phyloP scores from a whole-genome alignment of 1,140 invertebrate species.

The Cylas formicarius region DNA sequence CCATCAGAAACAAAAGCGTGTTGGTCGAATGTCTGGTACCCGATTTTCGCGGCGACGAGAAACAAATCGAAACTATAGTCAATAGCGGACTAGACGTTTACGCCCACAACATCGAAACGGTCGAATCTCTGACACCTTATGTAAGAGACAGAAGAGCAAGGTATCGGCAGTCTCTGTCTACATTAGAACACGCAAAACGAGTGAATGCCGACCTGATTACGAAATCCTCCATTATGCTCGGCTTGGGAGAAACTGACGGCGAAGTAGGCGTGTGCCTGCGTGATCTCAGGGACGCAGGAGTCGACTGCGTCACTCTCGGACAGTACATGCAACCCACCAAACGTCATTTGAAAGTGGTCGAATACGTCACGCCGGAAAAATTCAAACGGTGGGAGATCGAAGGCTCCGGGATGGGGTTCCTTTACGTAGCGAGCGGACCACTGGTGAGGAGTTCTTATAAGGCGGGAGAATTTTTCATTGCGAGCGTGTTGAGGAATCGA shows the following conservation, averaged over 20 bases:
- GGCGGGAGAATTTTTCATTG: conserved; percentile 89
- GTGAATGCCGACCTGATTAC: conserved; percentile 79
- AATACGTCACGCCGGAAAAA: conserved; percentile 95
- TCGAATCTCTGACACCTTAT: conserved; percentile 77
- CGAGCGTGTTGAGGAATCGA: conserved; percentile 65
- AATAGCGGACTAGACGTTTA: conserved; percentile 85
- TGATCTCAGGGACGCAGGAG: conserved; percentile 70
- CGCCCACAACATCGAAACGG: conserved; percentile 97
- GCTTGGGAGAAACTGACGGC: conserved; percentile 89
- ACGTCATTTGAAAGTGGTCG: conserved; percentile 84
- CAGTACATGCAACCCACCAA: conserved; percentile 99
- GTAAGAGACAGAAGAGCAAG: conserved; percentile 85
- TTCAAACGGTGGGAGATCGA: conserved; percentile 85
- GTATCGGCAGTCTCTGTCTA: conserved; percentile 77
- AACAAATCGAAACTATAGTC: conserved; percentile 70
- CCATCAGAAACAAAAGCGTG: conserved; percentile 69
- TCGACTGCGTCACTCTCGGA: conserved; percentile 94
- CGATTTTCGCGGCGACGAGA: conserved; percentile 84
- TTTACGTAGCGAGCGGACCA: conserved; percentile 96
- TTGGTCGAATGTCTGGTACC: conserved; percentile 96
- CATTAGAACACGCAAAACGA: conserved; percentile 75
- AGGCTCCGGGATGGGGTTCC: conserved; percentile 84
- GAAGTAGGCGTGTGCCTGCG: conserved; percentile 81
- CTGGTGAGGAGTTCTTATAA: conserved; percentile 95
- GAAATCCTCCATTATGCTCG: conserved; percentile 98